Conservation (phyloP, 2,888 invertebrate genomes). For the Cynaeus angustus region DNA sequence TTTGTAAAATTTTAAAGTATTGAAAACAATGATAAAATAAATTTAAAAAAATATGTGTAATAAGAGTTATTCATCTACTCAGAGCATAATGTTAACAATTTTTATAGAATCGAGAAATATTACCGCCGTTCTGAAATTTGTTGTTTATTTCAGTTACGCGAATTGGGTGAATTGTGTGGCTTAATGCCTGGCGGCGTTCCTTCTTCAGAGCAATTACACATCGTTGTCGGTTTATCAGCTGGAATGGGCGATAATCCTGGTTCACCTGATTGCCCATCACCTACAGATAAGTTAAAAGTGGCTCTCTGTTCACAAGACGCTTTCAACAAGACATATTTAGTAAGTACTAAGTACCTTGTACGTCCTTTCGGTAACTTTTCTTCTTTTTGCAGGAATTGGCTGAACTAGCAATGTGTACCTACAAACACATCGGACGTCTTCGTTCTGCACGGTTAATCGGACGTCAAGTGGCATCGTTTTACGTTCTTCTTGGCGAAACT, state of each 20-base stretch:
- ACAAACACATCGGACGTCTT: slow-evolving; percentile 89
- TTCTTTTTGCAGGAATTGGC: slow-evolving; percentile 81
- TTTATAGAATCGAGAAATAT: too few species aligned
- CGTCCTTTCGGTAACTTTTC: background rate
- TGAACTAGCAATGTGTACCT: slow-evolving; percentile 96
- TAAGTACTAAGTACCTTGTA: slow-evolving; percentile 60
- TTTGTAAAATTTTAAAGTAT: too few species aligned
- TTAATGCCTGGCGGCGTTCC: slow-evolving; percentile 88
- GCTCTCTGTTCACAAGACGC: slow-evolving; percentile 91
- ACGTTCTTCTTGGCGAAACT: slow-evolving; percentile 88
- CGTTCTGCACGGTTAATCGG: slow-evolving; percentile 93
- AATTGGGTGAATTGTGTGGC: slow-evolving; percentile 92
- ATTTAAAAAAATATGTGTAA: too few species aligned
- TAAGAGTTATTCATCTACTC: too few species aligned
- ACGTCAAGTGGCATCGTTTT: slow-evolving; percentile 91
- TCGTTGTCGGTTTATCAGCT: slow-evolving; percentile 91
- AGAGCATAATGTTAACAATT: too few species aligned
- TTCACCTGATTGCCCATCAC: slow-evolving; percentile 73
- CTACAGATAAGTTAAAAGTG: slow-evolving; percentile 90
- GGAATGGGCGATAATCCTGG: slow-evolving; percentile 88
- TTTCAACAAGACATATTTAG: slow-evolving; percentile 92
- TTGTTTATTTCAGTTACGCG: slow-evolving; percentile 77
- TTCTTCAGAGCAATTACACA: slow-evolving; percentile 90
- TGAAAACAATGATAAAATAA: too few species aligned
- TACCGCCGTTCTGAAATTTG: background rate